A percentile compares a stretch with the other conserved stretches of the same genome.
Evolutionary conservation across 2,113 vertebrate genomes (phyloP).

Genomic region (Psettodes erumei): DNA sequence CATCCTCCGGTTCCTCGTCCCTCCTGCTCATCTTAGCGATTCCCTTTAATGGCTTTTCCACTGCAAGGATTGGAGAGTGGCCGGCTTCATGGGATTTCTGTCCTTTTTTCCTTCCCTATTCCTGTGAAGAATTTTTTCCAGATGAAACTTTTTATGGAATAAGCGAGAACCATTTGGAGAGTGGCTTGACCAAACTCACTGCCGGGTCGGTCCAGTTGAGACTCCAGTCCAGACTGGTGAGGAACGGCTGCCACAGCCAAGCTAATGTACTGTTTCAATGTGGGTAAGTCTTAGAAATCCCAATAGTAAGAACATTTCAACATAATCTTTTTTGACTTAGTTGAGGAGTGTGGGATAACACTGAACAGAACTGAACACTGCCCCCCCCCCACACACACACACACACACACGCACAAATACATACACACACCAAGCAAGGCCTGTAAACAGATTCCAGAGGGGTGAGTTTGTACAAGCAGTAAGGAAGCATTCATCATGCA

Average conservation of each 20-base stretch:
- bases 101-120: slow-evolving; percentile 51
- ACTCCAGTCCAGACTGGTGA: slow-evolving; percentile 40
- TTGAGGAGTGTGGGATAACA: slow-evolving; percentile 40
- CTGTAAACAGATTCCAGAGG: slow-evolving; percentile 68
- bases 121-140: slow-evolving; percentile 78
- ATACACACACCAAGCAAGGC: slow-evolving; percentile 22
- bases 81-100: slow-evolving; percentile 62
- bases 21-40: slow-evolving; percentile 41
- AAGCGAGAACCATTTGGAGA: slow-evolving; percentile 54
- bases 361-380: no score
- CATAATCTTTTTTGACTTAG: slow-evolving; percentile 20
- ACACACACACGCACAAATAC: no score
- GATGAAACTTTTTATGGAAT: slow-evolving; percentile 76
- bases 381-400: no score
- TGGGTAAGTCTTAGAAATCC: slow-evolving; percentile 29
- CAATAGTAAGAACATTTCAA: slow-evolving; percentile 33
- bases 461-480: slow-evolving; percentile 55
- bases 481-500: slow-evolving; percentile 47
- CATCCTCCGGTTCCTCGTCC: slow-evolving; percentile 35
- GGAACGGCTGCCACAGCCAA: slow-evolving; percentile 25
- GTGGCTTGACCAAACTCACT: slow-evolving; percentile 41
- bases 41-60: slow-evolving; percentile 77
- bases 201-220: slow-evolving; percentile 6
- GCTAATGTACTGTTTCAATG: slow-evolving; percentile 42
- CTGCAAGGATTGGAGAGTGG: slow-evolving; percentile 52